Conservation (phyloP, 2,888 invertebrate genomes). For the Sarcophaga carnaria region DNA sequence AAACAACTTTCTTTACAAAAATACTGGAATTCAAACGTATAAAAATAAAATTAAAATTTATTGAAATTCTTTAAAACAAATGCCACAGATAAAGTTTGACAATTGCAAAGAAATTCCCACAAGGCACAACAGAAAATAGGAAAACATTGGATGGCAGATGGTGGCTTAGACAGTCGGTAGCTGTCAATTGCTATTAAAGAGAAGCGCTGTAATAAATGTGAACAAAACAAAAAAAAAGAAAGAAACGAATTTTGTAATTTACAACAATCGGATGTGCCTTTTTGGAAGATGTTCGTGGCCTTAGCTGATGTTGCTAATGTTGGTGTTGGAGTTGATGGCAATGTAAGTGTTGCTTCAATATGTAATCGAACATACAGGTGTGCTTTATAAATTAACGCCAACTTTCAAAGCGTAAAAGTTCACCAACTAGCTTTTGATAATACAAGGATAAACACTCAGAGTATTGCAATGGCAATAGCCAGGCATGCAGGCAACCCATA, state of each 20-base stretch:
- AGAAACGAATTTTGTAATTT: slow-evolving; percentile 30
- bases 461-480: not conserved
- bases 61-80: slow-evolving; percentile 39
- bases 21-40: not conserved
- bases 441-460: slow-evolving; percentile 7
- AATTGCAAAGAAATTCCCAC: not conserved
- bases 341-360: slow-evolving; percentile 38
- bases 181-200: slow-evolving; percentile 44
- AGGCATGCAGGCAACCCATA: slow-evolving; percentile 24
- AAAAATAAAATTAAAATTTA: slow-evolving; percentile 3
- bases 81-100: not conserved
- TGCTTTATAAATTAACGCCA: slow-evolving; percentile 77
- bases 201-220: slow-evolving; percentile 4
- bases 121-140: not conserved
- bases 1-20: slow-evolving; percentile 49
- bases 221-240: not conserved
- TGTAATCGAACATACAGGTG: slow-evolving; percentile 76
- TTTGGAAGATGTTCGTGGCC: slow-evolving; percentile 15
- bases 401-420: slow-evolving; percentile 46
- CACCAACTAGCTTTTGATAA: not conserved
- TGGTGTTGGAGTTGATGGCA: not conserved
- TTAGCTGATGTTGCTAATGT: not conserved
- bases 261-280: slow-evolving; percentile 53
- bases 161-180: slow-evolving; percentile 13
- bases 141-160: not conserved